Base-by-base conservation (phyloP, 2,113 vertebrate species). In the Myrmecobius fasciatus region DNA sequence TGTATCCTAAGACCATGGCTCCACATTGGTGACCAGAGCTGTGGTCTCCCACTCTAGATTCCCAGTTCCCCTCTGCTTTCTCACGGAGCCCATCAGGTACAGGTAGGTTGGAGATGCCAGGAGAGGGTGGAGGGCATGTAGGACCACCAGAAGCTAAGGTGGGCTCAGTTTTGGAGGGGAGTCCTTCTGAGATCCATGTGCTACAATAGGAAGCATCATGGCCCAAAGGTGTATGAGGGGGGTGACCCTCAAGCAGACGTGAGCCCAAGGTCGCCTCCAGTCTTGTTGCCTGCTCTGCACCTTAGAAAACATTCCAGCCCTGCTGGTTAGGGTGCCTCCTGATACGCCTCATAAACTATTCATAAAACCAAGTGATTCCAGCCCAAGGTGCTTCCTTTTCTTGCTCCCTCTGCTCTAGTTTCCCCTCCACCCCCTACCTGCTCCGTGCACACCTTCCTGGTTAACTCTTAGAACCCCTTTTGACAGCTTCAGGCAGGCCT, bases 341-440 rank as follows among this genome's bases (percentile, higher is more conserved):
- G 97, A 97, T 97, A 96, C 54, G 96, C 96, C 94, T 96, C 97
- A 97, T 98, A 97, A 97, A 97, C 94, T 97, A 94, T 97, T 97
- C 97, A 97, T 96, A 97, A 97, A 97, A 97, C 95, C 96, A 97
- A 97, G 96, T 1, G 94, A 97, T 96, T 97, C 94, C 97, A 97
- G 95, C 89, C 94, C 0, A 0, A 90, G 96, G 89, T 93, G 95
- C 96, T 96, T 95, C 92, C 75, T 95, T 2, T 49, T 90, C 94
- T 94, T 96, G 95, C 95, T 97, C 60, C 53, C 95, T 56, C 89
- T 96, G 90, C 90, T 95, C 95, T 92, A 91, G 88, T 88, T 92
- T 95, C 92, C 89, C 46, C 89, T 93, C 53, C 43, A 31, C 17
- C 28, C 88, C 60, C 92, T 43, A 53, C 92, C 94, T 8, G 26